phyloP scores from a whole-genome alignment of 2,888 invertebrate species.

The Latrodectus elegans region DNA sequence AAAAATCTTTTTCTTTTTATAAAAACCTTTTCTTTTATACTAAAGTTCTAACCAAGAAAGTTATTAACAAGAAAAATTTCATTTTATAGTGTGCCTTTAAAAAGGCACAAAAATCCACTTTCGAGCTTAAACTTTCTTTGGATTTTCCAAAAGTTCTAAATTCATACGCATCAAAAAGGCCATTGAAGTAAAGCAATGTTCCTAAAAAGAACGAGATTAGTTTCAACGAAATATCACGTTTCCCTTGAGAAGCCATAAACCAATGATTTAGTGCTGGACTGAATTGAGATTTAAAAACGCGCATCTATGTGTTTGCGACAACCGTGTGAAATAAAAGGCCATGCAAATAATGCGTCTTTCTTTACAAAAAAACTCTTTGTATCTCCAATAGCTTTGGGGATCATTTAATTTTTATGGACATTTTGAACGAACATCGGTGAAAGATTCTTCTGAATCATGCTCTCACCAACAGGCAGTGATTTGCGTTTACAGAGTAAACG shows the following conservation, averaged over 20 bases:
- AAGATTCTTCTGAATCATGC: constrained; percentile 24
- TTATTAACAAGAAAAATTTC: constrained; percentile 12
- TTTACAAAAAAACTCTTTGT: constrained; percentile 43
- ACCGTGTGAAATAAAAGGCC: constrained; percentile 5
- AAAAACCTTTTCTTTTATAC: background rate
- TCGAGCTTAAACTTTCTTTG: constrained; percentile 31
- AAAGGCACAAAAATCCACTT: constrained; percentile 25
- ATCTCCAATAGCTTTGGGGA: constrained; percentile 34
- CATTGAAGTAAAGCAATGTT: constrained; percentile 54
- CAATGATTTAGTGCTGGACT: constrained; percentile 44
- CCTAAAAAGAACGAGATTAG: constrained; percentile 37
- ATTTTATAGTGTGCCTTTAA: constrained; percentile 24
- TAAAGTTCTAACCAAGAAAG: background rate
- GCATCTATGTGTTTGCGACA: constrained; percentile 29
- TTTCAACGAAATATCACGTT: constrained; percentile 16
- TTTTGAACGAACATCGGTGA: constrained; percentile 27
- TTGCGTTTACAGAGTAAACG: background rate
- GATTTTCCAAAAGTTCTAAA: constrained; percentile 30
- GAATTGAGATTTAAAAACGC: constrained; percentile 44
- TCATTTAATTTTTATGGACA: constrained; percentile 52
- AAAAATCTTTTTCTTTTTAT: constrained; percentile 50
- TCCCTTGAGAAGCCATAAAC: constrained; percentile 51
- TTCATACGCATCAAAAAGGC: constrained; percentile 43
- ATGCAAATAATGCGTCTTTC: constrained; percentile 23
- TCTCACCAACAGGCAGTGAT: constrained; percentile 12